Evolutionary conservation across 2,888 invertebrate species (phyloP).

Genomic region (Dioctria linearis): DNA sequence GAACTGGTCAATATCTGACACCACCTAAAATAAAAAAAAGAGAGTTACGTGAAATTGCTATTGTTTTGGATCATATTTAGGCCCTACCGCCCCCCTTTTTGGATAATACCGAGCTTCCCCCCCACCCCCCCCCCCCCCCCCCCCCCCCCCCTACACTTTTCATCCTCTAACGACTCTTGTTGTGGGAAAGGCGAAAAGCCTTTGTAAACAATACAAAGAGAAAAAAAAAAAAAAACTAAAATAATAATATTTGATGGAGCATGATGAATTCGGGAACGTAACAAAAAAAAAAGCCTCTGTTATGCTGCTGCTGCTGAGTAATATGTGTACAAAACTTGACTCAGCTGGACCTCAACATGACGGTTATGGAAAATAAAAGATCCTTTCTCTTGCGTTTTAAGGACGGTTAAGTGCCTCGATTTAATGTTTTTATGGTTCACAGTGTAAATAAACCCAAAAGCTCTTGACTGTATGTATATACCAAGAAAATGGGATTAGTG

Average conservation of each 20-base stretch:
- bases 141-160: too few relatives aligned
- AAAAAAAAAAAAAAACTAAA: not conserved
- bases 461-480: not conserved
- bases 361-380: conserved; percentile 5
- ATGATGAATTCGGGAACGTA: conserved; percentile 19
- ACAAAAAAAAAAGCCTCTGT: not conserved
- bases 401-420: conserved; percentile 37
- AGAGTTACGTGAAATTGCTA: conserved; percentile 2
- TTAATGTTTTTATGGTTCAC: conserved; percentile 38
- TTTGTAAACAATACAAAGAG: conserved; percentile 18
- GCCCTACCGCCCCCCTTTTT: too few relatives aligned
- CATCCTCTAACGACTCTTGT: too few relatives aligned
- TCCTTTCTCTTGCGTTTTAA: conserved; percentile 12
- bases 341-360: not conserved
- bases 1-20: not conserved
- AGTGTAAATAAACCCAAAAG: conserved; percentile 24
- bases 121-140: too few relatives aligned
- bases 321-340: not conserved
- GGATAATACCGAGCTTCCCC: too few relatives aligned
- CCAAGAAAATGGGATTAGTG: conserved; percentile 38
- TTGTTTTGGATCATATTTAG: not conserved
- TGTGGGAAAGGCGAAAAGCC: not conserved
- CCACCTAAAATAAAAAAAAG: not conserved
- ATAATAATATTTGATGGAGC: conserved; percentile 9
- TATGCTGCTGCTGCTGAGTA: not conserved